Conservation (phyloP, 2,113 vertebrate genomes). For the Boleophthalmus pectinirostris region DNA sequence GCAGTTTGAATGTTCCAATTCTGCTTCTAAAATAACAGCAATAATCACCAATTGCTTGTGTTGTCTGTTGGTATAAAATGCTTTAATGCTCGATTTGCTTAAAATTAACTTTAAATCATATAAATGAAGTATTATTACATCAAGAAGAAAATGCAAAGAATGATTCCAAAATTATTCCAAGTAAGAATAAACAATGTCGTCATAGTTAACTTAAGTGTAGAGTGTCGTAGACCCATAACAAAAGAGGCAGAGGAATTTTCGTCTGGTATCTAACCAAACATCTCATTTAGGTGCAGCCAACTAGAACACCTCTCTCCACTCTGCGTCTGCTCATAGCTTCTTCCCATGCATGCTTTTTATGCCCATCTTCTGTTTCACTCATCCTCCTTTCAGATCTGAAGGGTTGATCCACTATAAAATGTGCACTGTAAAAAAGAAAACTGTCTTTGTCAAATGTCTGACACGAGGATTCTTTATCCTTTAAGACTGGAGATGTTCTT, state of each 20-base stretch:
- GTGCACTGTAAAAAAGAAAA: not conserved
- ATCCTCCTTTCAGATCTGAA: not conserved
- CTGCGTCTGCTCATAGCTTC: not conserved
- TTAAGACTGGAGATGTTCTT: constrained; percentile 46
- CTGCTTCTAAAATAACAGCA: too few species aligned
- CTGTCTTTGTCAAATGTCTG: not conserved
- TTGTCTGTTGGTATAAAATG: too few species aligned
- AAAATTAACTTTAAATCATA: too few species aligned
- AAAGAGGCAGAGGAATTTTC: constrained; percentile 41
- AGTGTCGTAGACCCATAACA: constrained; percentile 16
- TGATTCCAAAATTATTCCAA: not conserved
- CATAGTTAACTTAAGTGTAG: not conserved
- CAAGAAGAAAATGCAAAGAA: too few species aligned
- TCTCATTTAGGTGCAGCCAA: constrained; percentile 56
- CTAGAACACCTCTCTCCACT: constrained; percentile 34
- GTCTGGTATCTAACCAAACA: constrained; percentile 44
- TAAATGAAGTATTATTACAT: too few species aligned
- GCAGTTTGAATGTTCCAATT: too few species aligned
- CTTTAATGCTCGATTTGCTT: too few species aligned
- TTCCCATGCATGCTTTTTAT: constrained; percentile 18
- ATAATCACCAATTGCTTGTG: too few species aligned
- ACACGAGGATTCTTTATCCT: constrained; percentile 19
- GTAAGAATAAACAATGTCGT: not conserved
- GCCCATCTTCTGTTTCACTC: not conserved
- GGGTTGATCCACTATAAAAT: constrained; percentile 1